Evolutionary conservation across 2,113 vertebrate genomes (phyloP), one percentile per base, ranked within the genome.

Genomic region (Cochlearius cochlearius): DNA sequence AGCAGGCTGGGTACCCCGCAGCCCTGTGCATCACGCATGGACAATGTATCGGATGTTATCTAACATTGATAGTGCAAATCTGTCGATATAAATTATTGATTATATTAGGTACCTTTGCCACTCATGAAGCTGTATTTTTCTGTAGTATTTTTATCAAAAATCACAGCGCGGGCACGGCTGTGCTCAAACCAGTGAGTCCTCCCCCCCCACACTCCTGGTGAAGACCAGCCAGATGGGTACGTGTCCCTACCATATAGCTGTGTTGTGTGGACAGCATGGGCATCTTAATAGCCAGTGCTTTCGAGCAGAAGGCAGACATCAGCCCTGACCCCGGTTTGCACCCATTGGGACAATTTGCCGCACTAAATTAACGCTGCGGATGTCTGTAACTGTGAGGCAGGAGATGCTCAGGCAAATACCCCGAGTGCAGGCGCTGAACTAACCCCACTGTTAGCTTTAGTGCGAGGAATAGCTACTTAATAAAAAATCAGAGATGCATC

Each of bases 11-110:
- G 50, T 18, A 39, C 34, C 38, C 58, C 0, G 0, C 64, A 43
- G 76, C 23, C 64, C n/a, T 0, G 0, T 3, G 36, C n/a, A 23
- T 36, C 29, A 3, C 2, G 1, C 10, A 0, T 5, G 50, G 47
- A 11, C 49, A 15, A 23, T 2, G 7, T 11, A 1, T 16, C 0
- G 0, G 52, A 8, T 52, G 60, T 32, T 60, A 12, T 9, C 43
- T 5, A 29, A 27, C 29, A 9, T 1, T 20, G n/a, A 47, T 5
- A 34, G 18, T 19, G 53, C 38, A 29, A 45, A 62, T 30, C 7
- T 30, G 34, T 18, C 2, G 0, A 34, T 30, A 38, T 8, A 62
- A 85, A 76, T 32, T 60, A 29, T 30, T 23, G 29, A 72, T 75
- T 45, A 15, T 22, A 72, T 50, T 26, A 39, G 15, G 12, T 14